Percentiles rank a stretch among this genome's conserved stretches.
phyloP scores from a whole-genome alignment of 2,888 invertebrate species.

The Itoplectis maculator region DNA sequence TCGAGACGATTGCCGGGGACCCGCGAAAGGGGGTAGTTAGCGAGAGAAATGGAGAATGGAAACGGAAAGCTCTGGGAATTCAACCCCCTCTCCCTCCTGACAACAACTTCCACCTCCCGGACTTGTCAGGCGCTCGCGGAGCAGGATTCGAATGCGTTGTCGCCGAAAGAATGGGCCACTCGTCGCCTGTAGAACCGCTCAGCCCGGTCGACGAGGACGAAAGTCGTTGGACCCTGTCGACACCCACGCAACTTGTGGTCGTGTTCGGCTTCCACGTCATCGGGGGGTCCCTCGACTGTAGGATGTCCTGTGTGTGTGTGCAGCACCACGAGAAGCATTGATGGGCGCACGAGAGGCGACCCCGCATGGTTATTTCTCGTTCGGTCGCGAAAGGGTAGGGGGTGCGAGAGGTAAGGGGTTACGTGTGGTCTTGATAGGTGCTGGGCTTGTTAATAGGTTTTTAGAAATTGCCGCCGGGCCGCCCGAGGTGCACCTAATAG shows the following conservation, averaged over 20 bases:
- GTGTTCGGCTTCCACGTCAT: conserved; percentile 34
- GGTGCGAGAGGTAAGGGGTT: conserved; percentile 46
- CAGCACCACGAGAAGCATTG: conserved; percentile 1
- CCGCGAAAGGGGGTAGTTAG: background rate
- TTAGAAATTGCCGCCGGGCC: conserved; percentile 72
- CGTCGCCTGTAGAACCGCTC: background rate
- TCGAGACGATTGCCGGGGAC: background rate
- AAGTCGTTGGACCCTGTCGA: background rate
- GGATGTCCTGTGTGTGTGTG: conserved; percentile 23
- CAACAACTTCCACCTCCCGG: too few species aligned
- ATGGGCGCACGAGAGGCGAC: conserved; percentile 17
- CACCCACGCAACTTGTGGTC: background rate
- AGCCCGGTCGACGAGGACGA: conserved; percentile 4
- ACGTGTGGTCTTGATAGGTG: conserved; percentile 73
- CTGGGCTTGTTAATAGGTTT: conserved; percentile 75
- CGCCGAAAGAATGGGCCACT: background rate
- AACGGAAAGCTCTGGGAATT: background rate
- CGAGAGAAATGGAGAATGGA: background rate
- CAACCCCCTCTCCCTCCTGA: too few species aligned
- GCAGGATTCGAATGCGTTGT: background rate
- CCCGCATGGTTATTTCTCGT: conserved; percentile 43
- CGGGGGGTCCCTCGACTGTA: conserved; percentile 24
- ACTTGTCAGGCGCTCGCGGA: too few species aligned
- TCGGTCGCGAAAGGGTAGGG: background rate
- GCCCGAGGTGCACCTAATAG: conserved; percentile 69